Base-by-base conservation (phyloP, 2,888 invertebrate species). In the Ypsolopha sequella region DNA sequence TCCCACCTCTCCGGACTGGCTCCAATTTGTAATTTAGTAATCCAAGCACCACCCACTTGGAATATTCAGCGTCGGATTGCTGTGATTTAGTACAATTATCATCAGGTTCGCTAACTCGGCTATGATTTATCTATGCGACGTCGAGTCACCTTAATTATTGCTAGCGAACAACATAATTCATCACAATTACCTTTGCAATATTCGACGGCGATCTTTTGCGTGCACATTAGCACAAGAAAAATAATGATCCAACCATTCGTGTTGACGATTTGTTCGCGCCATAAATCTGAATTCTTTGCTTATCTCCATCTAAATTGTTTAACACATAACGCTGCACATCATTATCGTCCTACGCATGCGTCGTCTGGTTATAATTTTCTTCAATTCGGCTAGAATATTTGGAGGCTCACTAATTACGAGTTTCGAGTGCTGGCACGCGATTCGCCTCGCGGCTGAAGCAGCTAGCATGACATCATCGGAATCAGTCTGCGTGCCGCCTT, bases 361-460 rank as follows among this genome's bases (percentile, higher is more conserved):
- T 76, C 72, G 73, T 75, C 73, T 73, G 73, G 72, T 70, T 70
- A 76, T 80, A 76, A 80, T 80, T 81, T 80, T 76, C 73, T 72
- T 76, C 62, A 62, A 35, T 43, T 43, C 46, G 36, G 10, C 13
- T 48, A 7, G 68, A 65, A 70, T 72, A 72, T 74, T 72, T 68
- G 66, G 67, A 69, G 64, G 67, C 72, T 41, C 50, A 43, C 66
- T 75, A 71, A 73, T 79, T 76, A 76, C 71, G 60, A 24, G 24
- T 24, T 24, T 24, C 24, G 24, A 24, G 24, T 24, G 60, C 60
- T 54, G 60, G 60, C 65, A 64, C 62, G 63, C 60, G 60, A 62
- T 63, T 65, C 24, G 24, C 2, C 62, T 60, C 61, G 60, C 62
- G 60, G 60, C 70, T 24, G 24, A 24, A 24, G 24, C 24, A 4